These are phyloP conservation scores for Cetonia aurata DNA, from an alignment of 2,888 invertebrate species.

Conservation along the genomic window DNA sequence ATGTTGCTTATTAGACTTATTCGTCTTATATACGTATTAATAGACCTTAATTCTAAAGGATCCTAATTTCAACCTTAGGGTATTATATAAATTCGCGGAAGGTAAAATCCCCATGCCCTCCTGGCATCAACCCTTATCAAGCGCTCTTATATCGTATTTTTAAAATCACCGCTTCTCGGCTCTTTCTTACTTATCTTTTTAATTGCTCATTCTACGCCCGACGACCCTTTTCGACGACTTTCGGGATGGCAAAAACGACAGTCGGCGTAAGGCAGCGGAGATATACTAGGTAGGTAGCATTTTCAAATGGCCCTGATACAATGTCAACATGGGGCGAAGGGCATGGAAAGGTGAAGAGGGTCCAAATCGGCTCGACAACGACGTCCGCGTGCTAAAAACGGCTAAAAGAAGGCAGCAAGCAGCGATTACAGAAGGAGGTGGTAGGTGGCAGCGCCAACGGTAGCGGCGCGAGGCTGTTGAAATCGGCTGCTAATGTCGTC, in stretches of 20 bases:
- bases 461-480: conserved; percentile 44
- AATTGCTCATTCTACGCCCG: conserved; percentile 57
- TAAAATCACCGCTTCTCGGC: conserved; percentile 59
- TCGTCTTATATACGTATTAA: too few species aligned
- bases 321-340: conserved; percentile 42
- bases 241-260: conserved; percentile 17
- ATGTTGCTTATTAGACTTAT: too few species aligned
- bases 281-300: conserved; percentile 18
- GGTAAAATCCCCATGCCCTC: conserved; percentile 44
- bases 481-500: conserved; percentile 44
- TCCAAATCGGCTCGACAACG: conserved; percentile 46
- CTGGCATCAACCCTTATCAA: conserved; percentile 47
- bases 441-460: conserved; percentile 32
- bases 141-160: conserved; percentile 56
- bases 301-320: conserved; percentile 32
- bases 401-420: conserved; percentile 24
- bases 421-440: conserved; percentile 12
- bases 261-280: conserved; percentile 23
- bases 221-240: conserved; percentile 17
- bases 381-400: conserved; percentile 28
- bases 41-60: too few species aligned
- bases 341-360: conserved; percentile 11
- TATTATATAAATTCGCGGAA: conserved; percentile 52
- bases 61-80: conserved; percentile 21
- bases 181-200: conserved; percentile 62